Conservation (phyloP, 2,888 invertebrate genomes). For the Spisula solida region DNA sequence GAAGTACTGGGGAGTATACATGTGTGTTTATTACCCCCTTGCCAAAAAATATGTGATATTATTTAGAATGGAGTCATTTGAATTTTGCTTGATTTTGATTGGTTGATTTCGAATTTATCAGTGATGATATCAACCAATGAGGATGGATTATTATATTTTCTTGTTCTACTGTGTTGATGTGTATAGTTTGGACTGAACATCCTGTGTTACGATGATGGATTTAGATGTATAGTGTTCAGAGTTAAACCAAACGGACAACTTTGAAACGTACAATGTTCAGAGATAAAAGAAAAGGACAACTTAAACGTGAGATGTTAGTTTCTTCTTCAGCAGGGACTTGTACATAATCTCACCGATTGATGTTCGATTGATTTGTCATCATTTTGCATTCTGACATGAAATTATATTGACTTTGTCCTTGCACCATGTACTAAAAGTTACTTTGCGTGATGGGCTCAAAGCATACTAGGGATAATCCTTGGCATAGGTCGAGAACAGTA, state of each 20-base stretch:
- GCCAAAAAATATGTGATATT: slow-evolving; percentile 55
- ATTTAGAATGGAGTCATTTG: slow-evolving; percentile 34
- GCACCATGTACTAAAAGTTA: neutral
- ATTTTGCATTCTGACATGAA: slow-evolving; percentile 2
- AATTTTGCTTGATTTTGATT: slow-evolving; percentile 35
- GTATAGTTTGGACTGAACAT: neutral
- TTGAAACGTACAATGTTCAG: too few species aligned
- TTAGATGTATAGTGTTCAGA: slow-evolving; percentile 8
- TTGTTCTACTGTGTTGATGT: slow-evolving; percentile 1
- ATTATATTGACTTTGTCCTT: neutral
- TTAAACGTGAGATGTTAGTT: slow-evolving; percentile 18
- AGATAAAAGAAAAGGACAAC: neutral
- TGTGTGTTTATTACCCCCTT: slow-evolving; percentile 29
- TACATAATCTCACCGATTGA: slow-evolving; percentile 50
- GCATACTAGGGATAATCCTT: neutral
- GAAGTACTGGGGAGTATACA: slow-evolving; percentile 23
- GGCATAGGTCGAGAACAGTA: too few species aligned
- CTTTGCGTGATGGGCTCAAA: neutral
- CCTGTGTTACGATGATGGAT: neutral
- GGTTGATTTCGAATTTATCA: slow-evolving; percentile 33
- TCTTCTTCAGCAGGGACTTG: slow-evolving; percentile 63
- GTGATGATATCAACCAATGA: slow-evolving; percentile 8
- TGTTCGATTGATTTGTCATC: slow-evolving; percentile 3
- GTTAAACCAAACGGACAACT: neutral
- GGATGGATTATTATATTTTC: slow-evolving; percentile 21